Base-by-base conservation (phyloP, 2,113 vertebrate genomes). In the Phoxinus phoxinus region DNA sequence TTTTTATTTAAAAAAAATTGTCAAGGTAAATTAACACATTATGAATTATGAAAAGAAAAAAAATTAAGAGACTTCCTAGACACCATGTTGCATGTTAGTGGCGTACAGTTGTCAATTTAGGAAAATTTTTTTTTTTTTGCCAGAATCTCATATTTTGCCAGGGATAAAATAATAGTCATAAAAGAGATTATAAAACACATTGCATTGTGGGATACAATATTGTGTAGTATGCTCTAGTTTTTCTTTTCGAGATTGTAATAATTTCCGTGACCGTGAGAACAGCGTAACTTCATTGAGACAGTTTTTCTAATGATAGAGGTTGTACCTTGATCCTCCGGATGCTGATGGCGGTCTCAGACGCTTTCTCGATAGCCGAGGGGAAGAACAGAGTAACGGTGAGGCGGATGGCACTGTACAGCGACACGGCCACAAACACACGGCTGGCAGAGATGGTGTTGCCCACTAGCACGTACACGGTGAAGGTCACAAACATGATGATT, bases 321-420 rank as follows among this genome's bases (percentile, higher is more conserved):
- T 2, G 8, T 93, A 99, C 98, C 95, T 99, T 94, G 89, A 99
- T 99, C 48, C 98, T 95, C 2, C 85, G 94, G 85, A 98, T 95
- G 95, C 98, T 99, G 92, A 99, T 90, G 7, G 96, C 41, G 0
- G 96, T 80, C 90, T 99, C 98, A 0, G 97, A 98, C 9, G 93
- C 93, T 86, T 89, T 97, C 94, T 99, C 97, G 0, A 99, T 91
- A 58, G 98, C 98, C 0, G 93, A 44, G 0, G 98, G 98, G 90
- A 99, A 98, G 94, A 99, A 99, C 11, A 99, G 96, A 0, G 98
- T 98, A 85, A 99, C 95, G 0, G 96, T 98, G 93, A 99, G 91
- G 10, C 97, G 93, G 51, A 99, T 96, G 0, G 97, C 95, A 1
- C 94, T 91, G 0, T 98, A 99, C 17, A 99, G 92, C 0, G 96